Conservation (phyloP, 53 echinoderm and acorn worm genomes). For the Temnopleurus reevesii region DNA sequence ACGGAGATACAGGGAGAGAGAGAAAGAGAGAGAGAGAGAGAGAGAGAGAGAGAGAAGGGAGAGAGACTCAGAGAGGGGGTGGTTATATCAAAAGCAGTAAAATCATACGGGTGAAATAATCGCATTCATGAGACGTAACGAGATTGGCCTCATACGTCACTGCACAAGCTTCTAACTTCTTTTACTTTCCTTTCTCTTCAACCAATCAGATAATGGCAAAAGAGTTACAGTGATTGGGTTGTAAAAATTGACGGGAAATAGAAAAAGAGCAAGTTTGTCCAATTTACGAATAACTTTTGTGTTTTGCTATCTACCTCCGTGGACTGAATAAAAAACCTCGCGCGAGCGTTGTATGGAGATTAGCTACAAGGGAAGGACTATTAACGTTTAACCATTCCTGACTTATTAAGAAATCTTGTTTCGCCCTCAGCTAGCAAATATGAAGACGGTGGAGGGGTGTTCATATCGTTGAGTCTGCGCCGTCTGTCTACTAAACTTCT, state of each 20-base stretch:
- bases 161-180: background rate
- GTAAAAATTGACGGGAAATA: background rate
- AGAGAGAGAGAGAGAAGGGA: background rate
- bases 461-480: background rate
- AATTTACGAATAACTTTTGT: slow-evolving; percentile 20
- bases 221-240: slow-evolving; percentile 8
- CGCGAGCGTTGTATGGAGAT: background rate
- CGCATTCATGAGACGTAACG: background rate
- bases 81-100: background rate
- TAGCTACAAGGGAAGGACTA: background rate
- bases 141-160: background rate
- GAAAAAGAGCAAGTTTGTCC: slow-evolving; percentile 13
- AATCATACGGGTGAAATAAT: background rate
- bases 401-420: slow-evolving; percentile 47
- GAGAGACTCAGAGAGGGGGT: background rate
- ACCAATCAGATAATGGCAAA: background rate
- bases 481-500: slow-evolving; percentile 34
- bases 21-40: background rate
- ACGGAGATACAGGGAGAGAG: background rate
- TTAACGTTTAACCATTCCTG: slow-evolving; percentile 55
- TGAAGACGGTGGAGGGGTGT: background rate
- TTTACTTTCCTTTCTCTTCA: background rate
- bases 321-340: slow-evolving; percentile 18
- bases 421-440: background rate
- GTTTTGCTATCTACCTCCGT: background rate